Conservation (phyloP, 2,888 invertebrate species). For the Nemurella pictetii region DNA sequence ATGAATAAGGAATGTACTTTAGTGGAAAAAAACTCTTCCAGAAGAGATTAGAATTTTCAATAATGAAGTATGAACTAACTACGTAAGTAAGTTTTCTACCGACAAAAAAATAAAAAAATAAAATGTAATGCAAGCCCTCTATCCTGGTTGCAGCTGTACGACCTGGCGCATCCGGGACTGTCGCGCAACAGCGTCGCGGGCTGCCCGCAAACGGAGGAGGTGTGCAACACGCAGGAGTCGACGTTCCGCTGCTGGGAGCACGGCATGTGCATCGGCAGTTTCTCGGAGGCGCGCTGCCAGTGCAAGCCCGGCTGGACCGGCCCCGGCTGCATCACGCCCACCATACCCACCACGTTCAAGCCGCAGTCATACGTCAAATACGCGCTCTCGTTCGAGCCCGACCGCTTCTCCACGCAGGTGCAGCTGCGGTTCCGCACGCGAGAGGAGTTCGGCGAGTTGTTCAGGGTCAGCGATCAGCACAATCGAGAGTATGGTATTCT, state of each 20-base stretch:
- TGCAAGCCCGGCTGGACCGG: conserved; percentile 97
- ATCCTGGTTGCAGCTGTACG: conserved; percentile 68
- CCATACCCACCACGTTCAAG: conserved; percentile 89
- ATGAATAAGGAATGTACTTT: no score
- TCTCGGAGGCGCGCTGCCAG: conserved; percentile 86
- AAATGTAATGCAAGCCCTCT: no score
- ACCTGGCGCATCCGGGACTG: conserved; percentile 89
- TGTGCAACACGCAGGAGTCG: conserved; percentile 84
- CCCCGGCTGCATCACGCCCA: conserved; percentile 80
- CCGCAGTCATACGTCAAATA: conserved; percentile 96
- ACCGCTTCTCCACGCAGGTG: conserved; percentile 88
- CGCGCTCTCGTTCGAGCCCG: conserved; percentile 90
- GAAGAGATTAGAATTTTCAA: no score
- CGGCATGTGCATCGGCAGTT: conserved; percentile 91
- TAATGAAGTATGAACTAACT: no score
- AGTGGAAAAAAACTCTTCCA: no score
- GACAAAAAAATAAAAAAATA: no score
- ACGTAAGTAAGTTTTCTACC: no score
- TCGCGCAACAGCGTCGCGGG: conserved; percentile 85
- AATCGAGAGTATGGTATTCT: conserved; percentile 92
- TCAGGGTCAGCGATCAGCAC: conserved; percentile 91
- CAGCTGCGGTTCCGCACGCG: conserved; percentile 92
- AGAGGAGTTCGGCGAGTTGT: conserved; percentile 90
- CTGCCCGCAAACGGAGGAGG: conserved; percentile 91
- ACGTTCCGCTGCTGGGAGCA: conserved; percentile 89